phyloP scores from a whole-genome alignment of 2,888 invertebrate genomes.

The Lampropteryx suffumata region DNA sequence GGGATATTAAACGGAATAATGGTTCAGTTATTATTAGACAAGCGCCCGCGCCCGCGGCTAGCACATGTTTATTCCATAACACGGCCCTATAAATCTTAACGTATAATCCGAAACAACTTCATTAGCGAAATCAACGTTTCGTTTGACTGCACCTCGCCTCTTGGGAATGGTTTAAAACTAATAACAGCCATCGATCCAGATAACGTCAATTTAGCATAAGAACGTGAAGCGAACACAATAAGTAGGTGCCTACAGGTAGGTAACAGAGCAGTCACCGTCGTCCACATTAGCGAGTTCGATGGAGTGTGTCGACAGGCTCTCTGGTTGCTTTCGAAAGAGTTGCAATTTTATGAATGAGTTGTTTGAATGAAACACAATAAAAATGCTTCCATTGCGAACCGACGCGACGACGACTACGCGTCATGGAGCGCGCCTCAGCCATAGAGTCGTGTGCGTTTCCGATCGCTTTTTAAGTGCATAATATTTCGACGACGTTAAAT shows the following conservation, averaged over 20 bases:
- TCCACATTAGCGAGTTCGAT: slow-evolving; percentile 58
- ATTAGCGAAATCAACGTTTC: slow-evolving; percentile 65
- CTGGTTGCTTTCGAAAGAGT: slow-evolving; percentile 65
- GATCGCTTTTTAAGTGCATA: slow-evolving; percentile 51
- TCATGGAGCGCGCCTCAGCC: slow-evolving; percentile 38
- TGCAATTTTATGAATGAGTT: slow-evolving; percentile 81
- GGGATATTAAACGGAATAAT: slow-evolving; percentile 64
- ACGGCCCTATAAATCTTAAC: slow-evolving; percentile 65
- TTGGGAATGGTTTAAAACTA: slow-evolving; percentile 50
- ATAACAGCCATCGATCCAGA: slow-evolving; percentile 46
- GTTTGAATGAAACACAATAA: slow-evolving; percentile 78
- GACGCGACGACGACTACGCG: slow-evolving; percentile 34
- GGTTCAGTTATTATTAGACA: slow-evolving; percentile 71
- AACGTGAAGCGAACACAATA: slow-evolving; percentile 37
- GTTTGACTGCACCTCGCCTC: slow-evolving; percentile 41
- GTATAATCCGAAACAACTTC: slow-evolving; percentile 72
- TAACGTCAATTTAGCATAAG: slow-evolving; percentile 44
- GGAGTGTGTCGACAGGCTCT: slow-evolving; percentile 61
- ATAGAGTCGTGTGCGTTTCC: slow-evolving; percentile 52
- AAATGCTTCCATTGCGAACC: slow-evolving; percentile 57
- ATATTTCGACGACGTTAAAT: slow-evolving; percentile 52
- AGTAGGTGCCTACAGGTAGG: slow-evolving; percentile 40
- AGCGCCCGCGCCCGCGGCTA: slow-evolving; percentile 57
- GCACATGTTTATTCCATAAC: slow-evolving; percentile 68
- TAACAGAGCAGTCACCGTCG: slow-evolving; percentile 38